These are phyloP conservation scores for Euura saliciscinereae DNA, from an alignment of 1,140 invertebrate genomes.

Conservation along the genomic window DNA sequence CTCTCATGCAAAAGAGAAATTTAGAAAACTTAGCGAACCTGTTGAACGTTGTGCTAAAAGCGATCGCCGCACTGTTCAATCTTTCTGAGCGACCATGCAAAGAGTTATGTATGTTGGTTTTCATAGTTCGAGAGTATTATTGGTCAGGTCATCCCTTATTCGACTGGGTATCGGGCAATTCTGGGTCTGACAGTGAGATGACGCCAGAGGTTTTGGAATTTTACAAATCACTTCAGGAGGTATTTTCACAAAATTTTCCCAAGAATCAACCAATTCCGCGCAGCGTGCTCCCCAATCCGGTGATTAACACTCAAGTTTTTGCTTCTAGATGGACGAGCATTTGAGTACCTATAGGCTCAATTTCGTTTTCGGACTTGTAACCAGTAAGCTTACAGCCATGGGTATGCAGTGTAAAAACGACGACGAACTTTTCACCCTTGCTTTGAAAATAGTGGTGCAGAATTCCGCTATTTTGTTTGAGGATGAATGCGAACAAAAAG, in stretches of 20 bases:
- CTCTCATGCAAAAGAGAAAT: neutral
- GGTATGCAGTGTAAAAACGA: neutral
- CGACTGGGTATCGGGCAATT: neutral
- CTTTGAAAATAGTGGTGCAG: conserved; percentile 8
- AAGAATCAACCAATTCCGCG: too few species aligned
- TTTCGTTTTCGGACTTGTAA: neutral
- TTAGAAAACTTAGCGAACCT: neutral
- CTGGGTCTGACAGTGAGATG: too few species aligned
- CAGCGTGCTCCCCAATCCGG: too few species aligned
- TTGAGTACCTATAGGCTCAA: too few species aligned
- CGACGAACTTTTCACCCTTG: conserved; percentile 8
- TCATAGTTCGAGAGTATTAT: neutral
- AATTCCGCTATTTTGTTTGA: conserved; percentile 9
- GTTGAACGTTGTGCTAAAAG: neutral
- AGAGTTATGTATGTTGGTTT: neutral
- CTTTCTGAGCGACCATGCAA: neutral
- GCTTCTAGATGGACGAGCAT: too few species aligned
- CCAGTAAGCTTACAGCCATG: neutral
- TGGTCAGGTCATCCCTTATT: neutral
- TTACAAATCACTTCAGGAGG: too few species aligned
- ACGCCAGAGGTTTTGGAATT: too few species aligned
- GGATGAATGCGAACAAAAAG: conserved; percentile 21
- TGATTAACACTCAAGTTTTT: too few species aligned
- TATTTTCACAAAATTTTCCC: too few species aligned
- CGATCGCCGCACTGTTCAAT: neutral